Evolutionary conservation across 2,888 invertebrate species (phyloP), one percentile per base, ranked within the genome.

Genomic region (Torymus tubicola): DNA sequence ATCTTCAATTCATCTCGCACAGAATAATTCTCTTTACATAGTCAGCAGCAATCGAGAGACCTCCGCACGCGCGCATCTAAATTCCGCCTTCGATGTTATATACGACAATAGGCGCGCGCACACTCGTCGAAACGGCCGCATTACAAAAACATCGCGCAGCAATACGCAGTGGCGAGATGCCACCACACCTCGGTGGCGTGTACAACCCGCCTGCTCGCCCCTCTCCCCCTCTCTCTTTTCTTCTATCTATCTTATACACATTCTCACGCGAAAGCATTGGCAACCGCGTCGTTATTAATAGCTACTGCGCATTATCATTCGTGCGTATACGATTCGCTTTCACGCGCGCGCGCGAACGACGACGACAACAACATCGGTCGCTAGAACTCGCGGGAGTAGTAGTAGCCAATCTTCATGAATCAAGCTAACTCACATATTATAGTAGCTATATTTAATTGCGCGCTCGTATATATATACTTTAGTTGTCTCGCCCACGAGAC

Each of bases 241-340:
- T 21, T 21, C 21, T 21, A 42, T 8, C 8, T 42, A 42, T 42
- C 42, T 42, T 42, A 42, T 8, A 42, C 8, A 8, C 8, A 42
- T 42, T 42, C 42, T 42, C 42, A 42, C 42, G 8, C 8, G 42
- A 42, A 42, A 42, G 78, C 83, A 75, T 78, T 82, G 83, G 84
- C 84, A 84, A 81, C 78, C 80, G 85, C 80, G 70, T 82, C 80
- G 84, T 87, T 89, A 89, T 89, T 89, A 89, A 88, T 89, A 89
- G 87, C 87, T 86, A 87, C 86, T 88, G 87, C 88, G 89, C 87
- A 88, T 88, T 89, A 88, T 88, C 87, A 87, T 86, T 86, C 84
- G 86, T 85, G 86, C 87, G 86, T 86, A 42, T 31, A 8, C 42
- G 8, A 42, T 8, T 42, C 42, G 42, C 42, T 42, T 42, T 42